Conservation (phyloP, 2,797 vertebrate genomes). For the Hyperoplus lanceolatus region DNA sequence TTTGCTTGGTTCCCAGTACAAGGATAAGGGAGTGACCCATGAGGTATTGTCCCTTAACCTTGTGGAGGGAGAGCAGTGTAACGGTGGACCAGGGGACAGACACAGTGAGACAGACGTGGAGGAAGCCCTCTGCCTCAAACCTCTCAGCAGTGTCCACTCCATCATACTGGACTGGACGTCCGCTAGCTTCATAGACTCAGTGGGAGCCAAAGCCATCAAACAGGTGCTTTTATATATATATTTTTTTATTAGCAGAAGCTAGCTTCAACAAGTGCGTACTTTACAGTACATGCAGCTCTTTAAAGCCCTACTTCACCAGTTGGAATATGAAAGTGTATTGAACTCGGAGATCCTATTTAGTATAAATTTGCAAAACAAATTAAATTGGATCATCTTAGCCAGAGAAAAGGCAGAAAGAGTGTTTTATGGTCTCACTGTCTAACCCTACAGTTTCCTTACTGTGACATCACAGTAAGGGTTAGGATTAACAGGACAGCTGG, state of each 20-base stretch:
- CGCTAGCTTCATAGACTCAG: conserved; percentile 94
- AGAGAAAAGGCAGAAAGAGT: too few species aligned
- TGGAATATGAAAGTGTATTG: too few species aligned
- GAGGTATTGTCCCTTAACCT: conserved; percentile 79
- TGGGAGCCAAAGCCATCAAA: conserved; percentile 93
- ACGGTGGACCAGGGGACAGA: conserved; percentile 81
- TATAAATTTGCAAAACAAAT: background rate
- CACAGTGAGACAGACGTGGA: conserved; percentile 71
- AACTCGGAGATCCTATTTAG: too few species aligned
- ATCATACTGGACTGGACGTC: conserved; percentile 93
- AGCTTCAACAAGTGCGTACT: background rate
- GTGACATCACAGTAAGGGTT: too few species aligned
- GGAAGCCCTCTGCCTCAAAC: conserved; percentile 84
- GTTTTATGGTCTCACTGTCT: too few species aligned
- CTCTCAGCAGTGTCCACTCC: conserved; percentile 79
- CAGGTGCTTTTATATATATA: conserved; percentile 76
- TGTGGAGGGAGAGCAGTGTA: conserved; percentile 73
- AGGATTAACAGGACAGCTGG: too few species aligned
- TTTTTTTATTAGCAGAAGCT: background rate
- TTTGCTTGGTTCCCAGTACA: conserved; percentile 71
- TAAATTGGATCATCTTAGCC: background rate
- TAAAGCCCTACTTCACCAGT: too few species aligned
- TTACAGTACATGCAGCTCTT: too few species aligned
- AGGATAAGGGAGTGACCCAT: conserved; percentile 83
- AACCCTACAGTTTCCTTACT: too few species aligned